Base-by-base conservation (phyloP, 2,888 invertebrate genomes). In the Thymelicus lineola region DNA sequence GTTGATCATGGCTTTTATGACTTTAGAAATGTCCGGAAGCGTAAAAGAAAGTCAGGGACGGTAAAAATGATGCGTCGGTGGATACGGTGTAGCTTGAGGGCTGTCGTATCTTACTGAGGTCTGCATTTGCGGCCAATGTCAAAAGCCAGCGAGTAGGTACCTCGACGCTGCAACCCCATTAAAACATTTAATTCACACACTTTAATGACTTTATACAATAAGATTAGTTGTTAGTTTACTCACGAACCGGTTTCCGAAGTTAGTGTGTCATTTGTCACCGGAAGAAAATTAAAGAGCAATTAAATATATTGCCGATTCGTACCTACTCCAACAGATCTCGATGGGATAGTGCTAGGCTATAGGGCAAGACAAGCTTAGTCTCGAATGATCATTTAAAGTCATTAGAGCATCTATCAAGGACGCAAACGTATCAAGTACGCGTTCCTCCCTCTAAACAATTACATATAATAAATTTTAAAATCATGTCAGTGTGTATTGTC, bases 141-240 rank as follows among this genome's bases (percentile, higher is more conserved):
- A 94, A 94, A 94, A 94, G 89, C 94, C 94, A 89, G 94, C 93
- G 83, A 94, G 94, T 85, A 94, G 94, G 84, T 94, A 94, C 85
- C 94, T 94, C 90, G 94, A 94, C 89, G 94, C 94, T 94, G 94
- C 85, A 94, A 94, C 92, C 93, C 90, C 88, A 92, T 90, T 82
- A 92, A 93, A 93, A 93, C 85, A 87, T 86, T 82, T 86, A 85
- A 83, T 84, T 88, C 87, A 89, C 86, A 90, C 86, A 91, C 84
- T 85, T 83, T 85, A 79, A 73, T 72, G 70, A 71, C 68, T 66
- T 72, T 72, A 72, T 67, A 75, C 46, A 70, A 67, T 78, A 82
- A 60, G 76, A 83, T 91, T 91, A 92, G 91, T 90, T 76, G 75
- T 92, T 91, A 92, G 89, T 81, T 80, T 84, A 75, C 75, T 82